Percentiles rank a stretch among this genome's conserved stretches.
Conservation (phyloP, 2,113 vertebrate genomes). For the Nerophis ophidion region DNA sequence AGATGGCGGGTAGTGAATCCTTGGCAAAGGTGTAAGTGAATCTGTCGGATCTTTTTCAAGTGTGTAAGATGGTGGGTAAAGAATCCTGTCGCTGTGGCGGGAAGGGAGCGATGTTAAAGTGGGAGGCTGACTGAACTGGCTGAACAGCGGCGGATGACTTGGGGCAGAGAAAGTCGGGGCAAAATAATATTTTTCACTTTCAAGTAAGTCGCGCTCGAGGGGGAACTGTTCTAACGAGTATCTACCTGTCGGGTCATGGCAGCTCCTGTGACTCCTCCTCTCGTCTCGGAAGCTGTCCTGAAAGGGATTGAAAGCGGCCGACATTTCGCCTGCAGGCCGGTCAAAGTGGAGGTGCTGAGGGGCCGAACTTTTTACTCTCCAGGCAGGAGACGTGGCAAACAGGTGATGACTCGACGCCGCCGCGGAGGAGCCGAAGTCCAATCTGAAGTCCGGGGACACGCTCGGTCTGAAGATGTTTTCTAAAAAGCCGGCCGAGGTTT, state of each 20-base stretch:
- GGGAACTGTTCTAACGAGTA: constrained; percentile 17
- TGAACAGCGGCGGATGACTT: constrained; percentile 22
- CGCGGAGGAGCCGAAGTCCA: constrained; percentile 30
- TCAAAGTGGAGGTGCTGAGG: constrained; percentile 28
- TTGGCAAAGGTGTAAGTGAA: constrained; percentile 42
- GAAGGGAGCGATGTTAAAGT: constrained; percentile 12
- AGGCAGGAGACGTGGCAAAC: constrained; percentile 15
- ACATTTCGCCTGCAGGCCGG: constrained; percentile 12
- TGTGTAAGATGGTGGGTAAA: constrained; percentile 57
- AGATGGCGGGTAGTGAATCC: constrained; percentile 57
- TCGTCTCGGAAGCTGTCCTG: constrained; percentile 30
- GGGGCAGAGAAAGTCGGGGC: constrained; percentile 9
- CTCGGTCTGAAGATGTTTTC: constrained; percentile 29
- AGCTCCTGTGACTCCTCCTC: constrained; percentile 9
- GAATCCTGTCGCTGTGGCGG: constrained; percentile 44
- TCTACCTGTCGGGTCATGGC: constrained; percentile 13
- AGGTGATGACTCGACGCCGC: constrained; percentile 9
- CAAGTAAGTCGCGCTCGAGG: constrained; percentile 20
- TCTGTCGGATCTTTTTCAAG: constrained; percentile 50
- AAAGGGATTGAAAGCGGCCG: constrained; percentile 22
- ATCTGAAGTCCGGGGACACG: constrained; percentile 22
- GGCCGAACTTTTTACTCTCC: constrained; percentile 3
- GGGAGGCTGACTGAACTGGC: constrained; percentile 21
- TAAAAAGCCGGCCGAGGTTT: constrained; percentile 18
- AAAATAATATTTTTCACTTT: constrained; percentile 18